Percentiles rank a stretch among this genome's conserved stretches.
Evolutionary conservation across 2,888 invertebrate species (phyloP).

Genomic region (Mantis religiosa): DNA sequence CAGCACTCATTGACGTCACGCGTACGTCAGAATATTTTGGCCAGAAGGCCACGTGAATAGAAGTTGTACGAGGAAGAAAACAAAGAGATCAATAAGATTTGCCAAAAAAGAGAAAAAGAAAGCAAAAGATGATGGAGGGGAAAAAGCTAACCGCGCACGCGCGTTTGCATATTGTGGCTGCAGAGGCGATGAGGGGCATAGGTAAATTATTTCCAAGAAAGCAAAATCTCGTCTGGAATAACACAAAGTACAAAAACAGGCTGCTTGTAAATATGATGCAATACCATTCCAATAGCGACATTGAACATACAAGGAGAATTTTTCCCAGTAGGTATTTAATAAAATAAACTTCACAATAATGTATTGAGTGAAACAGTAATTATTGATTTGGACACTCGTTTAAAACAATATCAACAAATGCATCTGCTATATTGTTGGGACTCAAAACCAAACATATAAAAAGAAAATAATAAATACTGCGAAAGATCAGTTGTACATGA

Average conservation of each 20-base stretch:
- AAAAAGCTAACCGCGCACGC: neutral
- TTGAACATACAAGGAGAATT: no score
- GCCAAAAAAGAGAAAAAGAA: neutral
- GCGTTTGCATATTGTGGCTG: neutral
- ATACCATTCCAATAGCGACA: neutral
- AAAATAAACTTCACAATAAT: no score
- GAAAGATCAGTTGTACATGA: no score
- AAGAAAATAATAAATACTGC: no score
- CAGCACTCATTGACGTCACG: neutral
- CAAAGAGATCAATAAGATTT: neutral
- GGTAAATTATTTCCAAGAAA: neutral
- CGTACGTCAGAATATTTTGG: slow-evolving; percentile 6
- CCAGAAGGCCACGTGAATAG: slow-evolving; percentile 6
- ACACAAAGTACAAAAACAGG: neutral
- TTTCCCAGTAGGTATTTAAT: no score
- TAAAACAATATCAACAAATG: no score
- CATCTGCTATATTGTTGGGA: no score
- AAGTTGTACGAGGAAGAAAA: neutral
- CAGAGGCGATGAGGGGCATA: neutral
- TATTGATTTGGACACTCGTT: no score
- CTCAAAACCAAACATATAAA: no score
- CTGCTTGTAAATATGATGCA: neutral
- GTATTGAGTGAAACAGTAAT: no score
- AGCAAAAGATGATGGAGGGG: neutral
- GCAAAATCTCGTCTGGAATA: neutral